These are phyloP conservation scores for Palloptera scutellata DNA, from an alignment of 2,888 invertebrate genomes.

Conservation along the genomic window DNA sequence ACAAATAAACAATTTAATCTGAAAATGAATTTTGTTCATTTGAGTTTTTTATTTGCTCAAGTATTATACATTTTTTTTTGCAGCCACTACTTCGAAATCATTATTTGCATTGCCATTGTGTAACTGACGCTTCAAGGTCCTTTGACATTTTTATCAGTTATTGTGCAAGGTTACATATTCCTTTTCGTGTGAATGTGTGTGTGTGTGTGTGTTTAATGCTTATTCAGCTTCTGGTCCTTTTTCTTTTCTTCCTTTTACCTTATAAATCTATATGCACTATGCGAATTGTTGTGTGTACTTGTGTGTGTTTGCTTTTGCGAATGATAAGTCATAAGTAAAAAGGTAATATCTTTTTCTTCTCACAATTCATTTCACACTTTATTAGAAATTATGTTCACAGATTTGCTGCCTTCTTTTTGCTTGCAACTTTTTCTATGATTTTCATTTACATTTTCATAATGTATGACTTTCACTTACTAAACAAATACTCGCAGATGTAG, in stretches of 20 bases:
- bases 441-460: constrained; percentile 2
- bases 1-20: constrained; percentile 16
- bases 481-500: too few species aligned
- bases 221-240: too few species aligned
- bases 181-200: background rate
- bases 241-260: too few species aligned
- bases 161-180: background rate
- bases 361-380: constrained; percentile 40
- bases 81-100: constrained; percentile 11
- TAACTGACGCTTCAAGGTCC: too few species aligned
- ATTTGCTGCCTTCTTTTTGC: constrained; percentile 32
- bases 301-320: constrained; percentile 7
- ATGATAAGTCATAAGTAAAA: constrained; percentile 31
- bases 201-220: too few species aligned
- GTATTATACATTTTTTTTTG: constrained; percentile 1
- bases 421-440: constrained; percentile 12
- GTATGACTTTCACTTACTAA: background rate
- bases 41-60: background rate
- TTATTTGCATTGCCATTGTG: constrained; percentile 11
- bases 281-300: background rate
- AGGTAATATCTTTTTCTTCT: constrained; percentile 22
- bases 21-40: background rate
- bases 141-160: background rate
- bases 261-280: too few species aligned
- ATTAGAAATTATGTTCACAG: constrained; percentile 34